phyloP scores from a whole-genome alignment of 2,113 vertebrate genomes.

The Aspidoscelis tigris region DNA sequence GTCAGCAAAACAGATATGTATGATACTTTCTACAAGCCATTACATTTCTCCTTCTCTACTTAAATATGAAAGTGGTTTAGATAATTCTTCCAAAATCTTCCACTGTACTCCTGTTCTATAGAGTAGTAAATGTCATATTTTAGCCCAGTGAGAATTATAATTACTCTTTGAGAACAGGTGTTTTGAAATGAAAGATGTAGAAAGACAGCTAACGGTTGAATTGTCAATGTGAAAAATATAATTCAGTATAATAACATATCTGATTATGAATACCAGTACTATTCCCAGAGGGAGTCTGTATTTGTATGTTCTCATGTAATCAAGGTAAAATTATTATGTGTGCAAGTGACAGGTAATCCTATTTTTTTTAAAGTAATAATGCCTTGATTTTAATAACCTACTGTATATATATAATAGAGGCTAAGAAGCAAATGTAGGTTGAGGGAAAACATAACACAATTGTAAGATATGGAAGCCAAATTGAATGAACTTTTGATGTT shows the following conservation, averaged over 20 bases:
- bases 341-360: not conserved
- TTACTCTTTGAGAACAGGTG: slow-evolving; percentile 30
- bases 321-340: slow-evolving; percentile 39
- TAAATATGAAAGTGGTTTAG: not conserved
- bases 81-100: slow-evolving; percentile 16
- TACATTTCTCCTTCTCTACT: not conserved
- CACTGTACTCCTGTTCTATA: not conserved
- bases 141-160: not conserved
- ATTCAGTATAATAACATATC: not conserved
- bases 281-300: slow-evolving; percentile 6
- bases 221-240: slow-evolving; percentile 9
- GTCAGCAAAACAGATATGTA: not conserved
- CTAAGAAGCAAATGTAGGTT: not conserved
- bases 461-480: not conserved
- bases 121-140: slow-evolving; percentile 27
- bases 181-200: slow-evolving; percentile 30
- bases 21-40: not conserved
- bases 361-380: not conserved
- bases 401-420: not conserved
- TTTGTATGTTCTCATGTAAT: slow-evolving; percentile 31
- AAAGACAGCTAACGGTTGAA: slow-evolving; percentile 13
- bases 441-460: not conserved
- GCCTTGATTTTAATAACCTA: slow-evolving; percentile 39
- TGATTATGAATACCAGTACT: slow-evolving; percentile 12
- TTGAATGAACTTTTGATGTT: not conserved